A percentile compares a stretch with the other conserved stretches of the same genome.
Conservation (phyloP, 2,888 invertebrate species). For the Drosophila demipolita region DNA sequence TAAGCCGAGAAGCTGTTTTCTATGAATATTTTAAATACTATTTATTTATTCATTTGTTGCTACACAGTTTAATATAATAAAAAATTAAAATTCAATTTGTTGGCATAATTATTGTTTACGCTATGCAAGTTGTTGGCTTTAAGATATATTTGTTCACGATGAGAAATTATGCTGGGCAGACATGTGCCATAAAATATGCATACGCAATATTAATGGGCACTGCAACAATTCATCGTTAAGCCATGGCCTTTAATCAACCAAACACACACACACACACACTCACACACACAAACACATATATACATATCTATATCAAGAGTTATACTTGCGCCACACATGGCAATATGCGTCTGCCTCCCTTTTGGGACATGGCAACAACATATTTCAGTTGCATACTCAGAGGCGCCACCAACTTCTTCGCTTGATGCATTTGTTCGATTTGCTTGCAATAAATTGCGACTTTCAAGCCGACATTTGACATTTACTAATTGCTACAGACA, state of each 20-base stretch:
- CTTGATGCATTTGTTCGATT: conserved; percentile 68
- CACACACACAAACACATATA: not conserved
- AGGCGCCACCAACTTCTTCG: conserved; percentile 36
- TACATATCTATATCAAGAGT: conserved; percentile 1
- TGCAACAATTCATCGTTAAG: conserved; percentile 66
- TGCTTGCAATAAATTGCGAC: conserved; percentile 72
- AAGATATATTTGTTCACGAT: conserved; percentile 18
- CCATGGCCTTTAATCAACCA: conserved; percentile 57
- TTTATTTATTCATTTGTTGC: not conserved
- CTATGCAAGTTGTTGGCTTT: conserved; percentile 19
- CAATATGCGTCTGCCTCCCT: not conserved
- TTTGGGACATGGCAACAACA: conserved; percentile 35
- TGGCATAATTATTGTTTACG: not conserved
- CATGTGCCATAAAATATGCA: conserved; percentile 60
- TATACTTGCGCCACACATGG: conserved; percentile 18
- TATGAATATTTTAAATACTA: no score
- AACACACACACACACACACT: conserved; percentile 14
- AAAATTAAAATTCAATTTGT: not conserved
- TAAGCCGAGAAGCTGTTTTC: no score
- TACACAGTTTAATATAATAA: not conserved
- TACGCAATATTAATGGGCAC: conserved; percentile 54
- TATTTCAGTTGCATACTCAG: conserved; percentile 75
- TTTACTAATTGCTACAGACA: conserved; percentile 75
- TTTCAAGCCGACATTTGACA: conserved; percentile 69
- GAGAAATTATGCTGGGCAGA: conserved; percentile 34